Evolutionary conservation across 1,140 invertebrate genomes (phyloP), one percentile per base, ranked within the genome.

Genomic region (Drosophila persimilis): DNA sequence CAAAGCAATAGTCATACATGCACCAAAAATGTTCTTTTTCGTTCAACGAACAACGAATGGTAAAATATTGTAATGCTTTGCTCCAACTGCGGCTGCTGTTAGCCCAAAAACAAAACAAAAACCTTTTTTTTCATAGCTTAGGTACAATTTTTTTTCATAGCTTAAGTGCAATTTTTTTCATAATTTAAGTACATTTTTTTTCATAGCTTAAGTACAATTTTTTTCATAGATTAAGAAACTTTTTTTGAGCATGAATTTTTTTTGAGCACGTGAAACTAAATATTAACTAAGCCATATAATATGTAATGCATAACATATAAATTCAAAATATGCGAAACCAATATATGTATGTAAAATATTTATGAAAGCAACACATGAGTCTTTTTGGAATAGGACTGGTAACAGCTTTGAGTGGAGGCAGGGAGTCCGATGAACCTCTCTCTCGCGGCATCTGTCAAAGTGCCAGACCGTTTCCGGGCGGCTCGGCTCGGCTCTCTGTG

Each of bases 221-320:
- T 76, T 76, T 77, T 73, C 15, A 31, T 76, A 72, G 20, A 1
- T 35, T 35, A 35, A 35, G 31, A 35, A 9, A 3, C 9, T 35
- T 35, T 35, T 39, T 39, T 39, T 39, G 29, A 61, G 7, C 24
- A 26, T 26, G 24, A 26, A 6, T 56, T 81, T 86, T 85, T 85
- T 86, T 86, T 86, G 61, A 81, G 80, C 80, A 85, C 69, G 70
- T 73, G 62, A 62, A 62, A 41, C 58, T 63, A 52, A 43, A 43
- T 45, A 59, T 39, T n/a, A 41, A 31, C 2, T 17, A 59, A n/a
- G 65, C 31, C 55, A 70, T 71, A 69, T n/a, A 39, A 39, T 39
- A 39, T 8, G 5, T 39, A 39, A 1, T 5, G 11, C 5, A 47
- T 20, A 22, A 35, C 57, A 39, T 22, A 48, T 24, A 44, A 5